Percentiles rank a stretch among this genome's conserved stretches.
These are phyloP conservation scores for Sphinx pinastri DNA, from an alignment of 2,888 invertebrate species.

Conservation along the genomic window DNA sequence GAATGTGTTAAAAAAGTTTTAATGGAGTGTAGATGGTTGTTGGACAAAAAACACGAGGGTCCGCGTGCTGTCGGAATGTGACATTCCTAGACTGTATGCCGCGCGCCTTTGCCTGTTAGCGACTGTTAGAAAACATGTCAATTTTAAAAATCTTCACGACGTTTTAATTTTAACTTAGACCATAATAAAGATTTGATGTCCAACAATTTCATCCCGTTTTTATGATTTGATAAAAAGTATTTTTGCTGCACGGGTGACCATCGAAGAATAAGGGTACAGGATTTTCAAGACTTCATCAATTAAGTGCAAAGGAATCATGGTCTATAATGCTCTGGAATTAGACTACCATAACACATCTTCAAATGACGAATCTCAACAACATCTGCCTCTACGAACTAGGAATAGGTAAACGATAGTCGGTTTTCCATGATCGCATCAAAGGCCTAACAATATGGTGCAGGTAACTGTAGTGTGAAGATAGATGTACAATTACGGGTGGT, in stretches of 20 bases:
- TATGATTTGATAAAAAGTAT: no score
- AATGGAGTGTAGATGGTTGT: constrained; percentile 19
- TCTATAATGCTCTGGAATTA: no score
- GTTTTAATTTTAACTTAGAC: neutral
- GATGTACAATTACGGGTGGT: constrained; percentile 14
- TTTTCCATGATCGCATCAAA: neutral
- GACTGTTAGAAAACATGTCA: constrained; percentile 36
- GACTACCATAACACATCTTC: no score
- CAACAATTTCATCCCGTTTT: no score
- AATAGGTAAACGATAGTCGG: constrained; percentile 2
- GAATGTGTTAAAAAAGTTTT: constrained; percentile 8
- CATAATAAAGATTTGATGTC: no score
- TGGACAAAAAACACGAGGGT: constrained; percentile 25
- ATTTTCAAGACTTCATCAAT: no score
- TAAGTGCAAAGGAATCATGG: no score
- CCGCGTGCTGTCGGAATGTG: constrained; percentile 18
- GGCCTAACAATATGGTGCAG: neutral
- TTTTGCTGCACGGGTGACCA: no score
- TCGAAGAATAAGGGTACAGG: no score
- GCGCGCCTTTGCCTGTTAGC: constrained; percentile 42
- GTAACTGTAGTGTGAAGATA: neutral
- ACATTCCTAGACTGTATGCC: constrained; percentile 24
- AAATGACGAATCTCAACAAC: no score
- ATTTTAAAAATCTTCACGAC: neutral
- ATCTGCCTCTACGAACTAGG: no score